Percentiles rank a stretch among this genome's conserved stretches.
Conservation (phyloP, 2,888 invertebrate species). For the Podabrus alpinus region DNA sequence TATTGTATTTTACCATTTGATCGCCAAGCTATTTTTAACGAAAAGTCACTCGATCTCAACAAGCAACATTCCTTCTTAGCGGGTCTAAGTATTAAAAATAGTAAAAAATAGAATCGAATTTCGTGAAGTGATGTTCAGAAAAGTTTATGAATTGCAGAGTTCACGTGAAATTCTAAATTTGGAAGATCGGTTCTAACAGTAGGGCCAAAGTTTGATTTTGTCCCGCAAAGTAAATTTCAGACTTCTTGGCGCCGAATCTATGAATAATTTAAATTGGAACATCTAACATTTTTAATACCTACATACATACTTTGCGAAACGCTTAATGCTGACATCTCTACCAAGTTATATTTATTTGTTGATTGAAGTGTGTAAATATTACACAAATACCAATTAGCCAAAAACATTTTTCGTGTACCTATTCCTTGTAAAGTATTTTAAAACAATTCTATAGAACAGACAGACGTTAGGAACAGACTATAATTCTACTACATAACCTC, state of each 20-base stretch:
- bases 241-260: constrained; percentile 16
- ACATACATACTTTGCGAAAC: background rate
- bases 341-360: background rate
- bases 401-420: background rate
- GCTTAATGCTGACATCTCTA: background rate
- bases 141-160: background rate
- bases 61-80: background rate
- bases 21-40: constrained; percentile 1
- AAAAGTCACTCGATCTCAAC: background rate
- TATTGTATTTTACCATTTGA: constrained; percentile 3
- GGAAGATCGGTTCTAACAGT: background rate
- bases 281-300: background rate
- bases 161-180: background rate
- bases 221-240: constrained; percentile 13
- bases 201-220: constrained; percentile 4
- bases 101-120: constrained; percentile 6
- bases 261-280: constrained; percentile 12
- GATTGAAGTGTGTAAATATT: background rate
- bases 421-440: too few species aligned
- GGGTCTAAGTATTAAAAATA: constrained; percentile 15
- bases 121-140: background rate
- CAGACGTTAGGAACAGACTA: too few species aligned
- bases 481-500: too few species aligned
- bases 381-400: background rate
- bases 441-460: too few species aligned